Evolutionary conservation across 2,888 invertebrate genomes (phyloP), one percentile per base, ranked within the genome.

Genomic region (Drosophila pseudotakahashii): DNA sequence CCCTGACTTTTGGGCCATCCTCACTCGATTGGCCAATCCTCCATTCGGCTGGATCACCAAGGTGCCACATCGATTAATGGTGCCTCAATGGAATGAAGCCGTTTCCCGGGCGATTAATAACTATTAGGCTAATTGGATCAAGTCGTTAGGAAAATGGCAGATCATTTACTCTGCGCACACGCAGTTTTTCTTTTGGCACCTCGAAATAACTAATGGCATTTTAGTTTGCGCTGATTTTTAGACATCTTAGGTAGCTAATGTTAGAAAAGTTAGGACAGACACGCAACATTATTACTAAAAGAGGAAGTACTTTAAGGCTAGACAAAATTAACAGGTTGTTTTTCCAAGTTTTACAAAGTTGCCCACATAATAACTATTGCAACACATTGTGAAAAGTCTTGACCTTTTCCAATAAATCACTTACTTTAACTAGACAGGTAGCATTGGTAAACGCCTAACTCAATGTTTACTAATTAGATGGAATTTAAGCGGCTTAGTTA

Each of bases 81-180:
- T 19, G 23, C 48, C 54, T 0, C 32, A 10, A 13, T 4, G 44
- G 48, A 76, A 77, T 74, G 53, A 60, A 72, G 70, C 44, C 58
- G 68, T 77, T 81, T 77, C 74, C 81, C 42, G 47, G 44, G 32
- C 66, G 68, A 79, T 77, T 82, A 61, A 77, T 67, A 70, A 58
- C 69, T 57, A 76, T 77, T 72, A 69, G 32, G 51, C 7, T 73
- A 77, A 73, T 58, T 47, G 62, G 30, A 55, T 68, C 39, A 51
- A 45, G 50, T 44, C 48, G 16, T 64, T 47, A 19, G 37, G 14
- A 42, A 19, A 68, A 71, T 48, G 42, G 16, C 19, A 26, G 13
- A 39, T 32, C 41, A 52, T 48, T 57, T 34, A 16, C 44, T 23
- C 11, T 41, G n/a, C 26, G 23, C 44, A 44, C 39, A 36, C 64